Conservation (phyloP, 2,888 invertebrate species). For the Athrips mouffetella region DNA sequence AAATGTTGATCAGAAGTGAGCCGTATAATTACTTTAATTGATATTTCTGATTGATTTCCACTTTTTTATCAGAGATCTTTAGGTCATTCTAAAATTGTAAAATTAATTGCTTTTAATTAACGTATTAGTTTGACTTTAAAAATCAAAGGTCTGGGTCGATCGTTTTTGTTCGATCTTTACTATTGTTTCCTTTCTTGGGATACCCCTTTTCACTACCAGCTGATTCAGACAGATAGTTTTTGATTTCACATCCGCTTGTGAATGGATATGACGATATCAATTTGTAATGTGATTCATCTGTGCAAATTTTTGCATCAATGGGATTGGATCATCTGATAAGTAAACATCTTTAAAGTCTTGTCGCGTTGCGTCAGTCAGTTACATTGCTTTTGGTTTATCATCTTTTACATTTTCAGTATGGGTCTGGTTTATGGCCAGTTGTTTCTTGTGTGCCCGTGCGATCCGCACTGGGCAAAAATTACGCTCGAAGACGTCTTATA, state of each 20-base stretch:
- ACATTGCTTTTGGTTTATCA: not conserved
- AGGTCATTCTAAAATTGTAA: conserved; percentile 1
- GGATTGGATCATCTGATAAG: conserved; percentile 11
- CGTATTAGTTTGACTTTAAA: not conserved
- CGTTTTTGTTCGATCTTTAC: conserved; percentile 7
- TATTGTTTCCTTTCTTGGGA: conserved; percentile 27
- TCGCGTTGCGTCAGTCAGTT: not conserved
- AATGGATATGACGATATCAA: not conserved
- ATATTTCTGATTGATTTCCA: not conserved
- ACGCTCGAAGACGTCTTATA: conserved; percentile 40
- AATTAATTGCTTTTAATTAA: not conserved
- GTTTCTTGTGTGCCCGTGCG: conserved; percentile 64
- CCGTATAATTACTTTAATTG: not conserved
- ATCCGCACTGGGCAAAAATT: conserved; percentile 67
- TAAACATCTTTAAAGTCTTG: conserved; percentile 3
- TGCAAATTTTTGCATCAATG: not conserved
- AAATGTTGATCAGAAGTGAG: not conserved
- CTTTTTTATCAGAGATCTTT: not conserved
- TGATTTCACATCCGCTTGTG: not conserved
- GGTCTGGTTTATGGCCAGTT: conserved; percentile 29
- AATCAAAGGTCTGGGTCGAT: conserved; percentile 1
- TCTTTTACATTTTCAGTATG: not conserved
- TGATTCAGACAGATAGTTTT: not conserved
- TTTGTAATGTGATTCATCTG: not conserved
- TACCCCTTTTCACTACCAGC: conserved; percentile 19